Evolutionary conservation across 2,888 invertebrate genomes (phyloP).

Genomic region (Sarcophaga caerulescens): DNA sequence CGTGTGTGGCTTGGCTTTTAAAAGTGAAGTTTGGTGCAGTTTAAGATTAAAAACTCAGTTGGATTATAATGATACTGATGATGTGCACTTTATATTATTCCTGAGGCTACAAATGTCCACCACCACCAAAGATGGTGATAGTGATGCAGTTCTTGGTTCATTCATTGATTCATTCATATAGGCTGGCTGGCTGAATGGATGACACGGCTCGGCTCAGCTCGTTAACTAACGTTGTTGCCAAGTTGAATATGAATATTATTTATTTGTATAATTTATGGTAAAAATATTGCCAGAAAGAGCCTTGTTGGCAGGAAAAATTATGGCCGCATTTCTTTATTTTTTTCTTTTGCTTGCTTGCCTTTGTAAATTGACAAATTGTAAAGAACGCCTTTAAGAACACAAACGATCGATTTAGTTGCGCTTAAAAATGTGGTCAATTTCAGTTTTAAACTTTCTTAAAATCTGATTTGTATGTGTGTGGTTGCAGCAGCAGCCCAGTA

Average conservation of each 20-base stretch:
- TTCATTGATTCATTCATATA: background rate
- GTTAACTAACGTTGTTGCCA: no score
- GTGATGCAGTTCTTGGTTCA: background rate
- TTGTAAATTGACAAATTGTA: slow-evolving; percentile 77
- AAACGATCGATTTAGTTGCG: slow-evolving; percentile 67
- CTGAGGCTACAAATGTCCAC: slow-evolving; percentile 46
- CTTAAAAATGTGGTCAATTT: background rate
- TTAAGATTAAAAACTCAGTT: background rate
- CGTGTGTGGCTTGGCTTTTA: slow-evolving; percentile 73
- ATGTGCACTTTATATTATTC: slow-evolving; percentile 40
- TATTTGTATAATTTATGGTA: slow-evolving; percentile 70
- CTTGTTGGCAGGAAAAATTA: slow-evolving; percentile 14
- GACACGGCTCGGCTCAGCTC: no score
- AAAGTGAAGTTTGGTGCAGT: background rate
- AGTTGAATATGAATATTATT: slow-evolving; percentile 68
- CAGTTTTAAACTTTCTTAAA: background rate
- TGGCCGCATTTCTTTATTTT: slow-evolving; percentile 9
- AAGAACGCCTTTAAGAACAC: slow-evolving; percentile 72
- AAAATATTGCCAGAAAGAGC: slow-evolving; percentile 31
- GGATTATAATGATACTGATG: slow-evolving; percentile 35
- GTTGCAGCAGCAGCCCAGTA: background rate
- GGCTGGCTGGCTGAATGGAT: background rate
- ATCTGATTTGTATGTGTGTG: slow-evolving; percentile 6
- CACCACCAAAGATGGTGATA: background rate
- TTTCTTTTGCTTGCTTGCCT: slow-evolving; percentile 10